Evolutionary conservation across 2,113 vertebrate genomes (phyloP).

Genomic region (Indicator maculatus): DNA sequence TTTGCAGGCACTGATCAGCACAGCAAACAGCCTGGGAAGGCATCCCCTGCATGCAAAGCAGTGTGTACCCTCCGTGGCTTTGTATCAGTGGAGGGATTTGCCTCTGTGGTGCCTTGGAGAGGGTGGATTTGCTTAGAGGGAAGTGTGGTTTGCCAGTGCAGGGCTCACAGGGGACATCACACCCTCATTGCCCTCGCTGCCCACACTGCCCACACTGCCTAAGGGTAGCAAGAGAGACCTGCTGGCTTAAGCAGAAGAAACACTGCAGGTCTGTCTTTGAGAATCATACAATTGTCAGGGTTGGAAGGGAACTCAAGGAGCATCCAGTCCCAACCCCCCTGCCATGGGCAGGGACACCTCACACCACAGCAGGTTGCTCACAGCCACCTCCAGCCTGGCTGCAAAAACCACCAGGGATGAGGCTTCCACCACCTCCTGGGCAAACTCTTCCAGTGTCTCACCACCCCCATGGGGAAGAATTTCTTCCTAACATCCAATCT

Average conservation of each 20-base stretch:
- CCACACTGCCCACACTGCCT: rapidly evolving
- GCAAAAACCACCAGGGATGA: too few species aligned
- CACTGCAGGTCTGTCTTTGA: neutral
- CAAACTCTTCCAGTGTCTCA: too few species aligned
- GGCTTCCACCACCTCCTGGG: too few species aligned
- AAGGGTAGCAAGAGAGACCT: neutral
- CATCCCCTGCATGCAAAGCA: neutral
- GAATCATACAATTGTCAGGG: too few species aligned
- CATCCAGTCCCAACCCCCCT: too few species aligned
- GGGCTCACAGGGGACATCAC: neutral
- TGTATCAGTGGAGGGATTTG: neutral
- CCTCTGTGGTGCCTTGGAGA: neutral
- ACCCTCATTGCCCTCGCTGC: neutral
- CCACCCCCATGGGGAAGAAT: too few species aligned
- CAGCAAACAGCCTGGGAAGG: neutral
- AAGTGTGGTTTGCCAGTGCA: neutral
- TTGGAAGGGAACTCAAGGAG: too few species aligned
- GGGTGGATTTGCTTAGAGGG: neutral
- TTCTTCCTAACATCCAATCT: too few species aligned
- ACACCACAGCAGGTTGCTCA: too few species aligned
- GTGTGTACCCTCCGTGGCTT: neutral
- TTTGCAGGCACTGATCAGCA: neutral
- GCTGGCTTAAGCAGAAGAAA: neutral
- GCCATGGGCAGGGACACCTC: too few species aligned
- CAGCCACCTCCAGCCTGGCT: too few species aligned